phyloP scores from a whole-genome alignment of 2,888 invertebrate species.

The Xestia rhomboidea region DNA sequence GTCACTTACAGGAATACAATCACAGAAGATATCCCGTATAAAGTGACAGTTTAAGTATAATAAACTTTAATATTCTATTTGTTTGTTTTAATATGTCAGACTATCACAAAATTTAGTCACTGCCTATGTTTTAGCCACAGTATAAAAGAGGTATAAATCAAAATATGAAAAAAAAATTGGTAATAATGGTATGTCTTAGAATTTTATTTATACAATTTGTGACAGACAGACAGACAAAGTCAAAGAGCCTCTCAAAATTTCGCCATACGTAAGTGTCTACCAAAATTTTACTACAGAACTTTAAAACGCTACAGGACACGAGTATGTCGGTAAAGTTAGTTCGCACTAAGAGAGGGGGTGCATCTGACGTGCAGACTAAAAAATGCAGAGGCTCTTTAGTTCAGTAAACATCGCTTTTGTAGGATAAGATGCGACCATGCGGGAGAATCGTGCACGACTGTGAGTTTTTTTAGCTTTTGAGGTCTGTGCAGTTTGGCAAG shows the following conservation, averaged over 20 bases:
- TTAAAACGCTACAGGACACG: constrained; percentile 2
- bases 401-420: constrained; percentile 86
- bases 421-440: constrained; percentile 72
- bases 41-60: too few species aligned
- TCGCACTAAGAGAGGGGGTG: constrained; percentile 64
- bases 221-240: neutral
- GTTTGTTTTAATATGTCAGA: too few species aligned
- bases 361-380: constrained; percentile 76
- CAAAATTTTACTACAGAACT: neutral
- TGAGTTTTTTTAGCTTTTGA: constrained; percentile 44
- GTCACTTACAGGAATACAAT: too few species aligned
- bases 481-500: constrained; percentile 16
- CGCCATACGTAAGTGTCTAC: neutral
- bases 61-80: neutral
- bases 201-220: too few species aligned
- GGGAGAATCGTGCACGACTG: constrained; percentile 47
- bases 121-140: neutral
- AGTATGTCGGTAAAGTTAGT: constrained; percentile 26
- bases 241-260: neutral
- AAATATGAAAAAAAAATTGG: too few species aligned
- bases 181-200: too few species aligned
- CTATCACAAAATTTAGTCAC: too few species aligned
- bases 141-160: too few species aligned
- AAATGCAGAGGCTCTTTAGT: constrained; percentile 88
- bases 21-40: too few species aligned